A percentile compares a stretch with the other conserved stretches of the same genome.
Conservation (phyloP, 2,113 vertebrate species). For the Calidris pygmaea region DNA sequence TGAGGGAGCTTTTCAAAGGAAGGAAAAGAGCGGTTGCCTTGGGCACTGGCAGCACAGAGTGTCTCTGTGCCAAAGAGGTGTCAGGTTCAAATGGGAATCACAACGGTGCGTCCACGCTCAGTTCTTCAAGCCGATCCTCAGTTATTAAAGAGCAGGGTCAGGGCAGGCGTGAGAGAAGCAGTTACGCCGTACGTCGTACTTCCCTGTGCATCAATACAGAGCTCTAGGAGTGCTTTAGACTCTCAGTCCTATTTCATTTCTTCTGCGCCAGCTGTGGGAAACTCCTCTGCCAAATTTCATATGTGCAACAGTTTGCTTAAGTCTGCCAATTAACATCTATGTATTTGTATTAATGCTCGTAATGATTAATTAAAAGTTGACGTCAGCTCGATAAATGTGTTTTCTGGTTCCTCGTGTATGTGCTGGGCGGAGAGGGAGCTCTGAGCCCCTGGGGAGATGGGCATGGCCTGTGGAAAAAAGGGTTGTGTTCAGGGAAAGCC, state of each 20-base stretch:
- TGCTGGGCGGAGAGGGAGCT: neutral
- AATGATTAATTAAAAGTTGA: neutral
- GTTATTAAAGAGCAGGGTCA: no score
- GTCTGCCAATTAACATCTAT: neutral
- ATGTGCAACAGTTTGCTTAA: neutral
- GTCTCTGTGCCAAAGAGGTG: accelerated
- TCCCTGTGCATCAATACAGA: neutral
- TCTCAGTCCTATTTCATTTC: neutral
- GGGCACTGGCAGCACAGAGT: accelerated
- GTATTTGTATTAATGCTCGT: neutral
- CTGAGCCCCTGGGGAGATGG: neutral
- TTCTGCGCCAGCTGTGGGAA: neutral
- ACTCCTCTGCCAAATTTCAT: neutral
- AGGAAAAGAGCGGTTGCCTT: neutral
- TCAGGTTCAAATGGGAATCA: neutral
- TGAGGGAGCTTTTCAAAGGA: neutral
- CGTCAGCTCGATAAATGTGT: neutral
- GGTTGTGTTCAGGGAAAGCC: neutral
- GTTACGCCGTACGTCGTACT: accelerated
- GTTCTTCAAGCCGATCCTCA: neutral
- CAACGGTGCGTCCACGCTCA: accelerated
- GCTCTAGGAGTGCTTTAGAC: accelerated
- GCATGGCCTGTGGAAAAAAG: neutral
- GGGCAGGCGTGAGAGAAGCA: neutral
- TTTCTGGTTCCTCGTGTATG: neutral